A percentile compares a stretch with the other conserved stretches of the same genome.
phyloP scores from a whole-genome alignment of 2,113 vertebrate species.

The Bubo blakistoni region DNA sequence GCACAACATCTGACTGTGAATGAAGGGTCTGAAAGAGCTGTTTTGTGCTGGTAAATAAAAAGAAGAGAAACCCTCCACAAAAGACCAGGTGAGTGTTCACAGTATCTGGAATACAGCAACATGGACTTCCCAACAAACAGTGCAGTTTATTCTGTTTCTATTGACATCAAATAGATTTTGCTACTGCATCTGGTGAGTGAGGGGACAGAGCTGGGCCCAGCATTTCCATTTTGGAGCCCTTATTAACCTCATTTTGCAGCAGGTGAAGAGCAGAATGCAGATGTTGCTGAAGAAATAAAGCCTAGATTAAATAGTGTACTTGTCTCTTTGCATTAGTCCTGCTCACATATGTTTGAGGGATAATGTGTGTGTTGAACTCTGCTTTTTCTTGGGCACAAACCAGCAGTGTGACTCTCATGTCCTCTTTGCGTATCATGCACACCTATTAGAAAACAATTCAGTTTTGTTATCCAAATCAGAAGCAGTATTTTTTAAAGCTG shows the following conservation, averaged over 20 bases:
- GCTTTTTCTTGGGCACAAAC: not conserved
- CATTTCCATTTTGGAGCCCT: not conserved
- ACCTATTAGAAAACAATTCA: not conserved
- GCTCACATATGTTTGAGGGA: not conserved
- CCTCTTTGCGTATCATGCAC: not conserved
- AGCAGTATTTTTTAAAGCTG: not conserved
- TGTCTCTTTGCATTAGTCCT: not conserved
- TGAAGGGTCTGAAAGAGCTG: not conserved
- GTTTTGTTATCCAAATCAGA: not conserved
- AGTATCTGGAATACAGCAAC: not conserved
- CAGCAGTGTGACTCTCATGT: not conserved
- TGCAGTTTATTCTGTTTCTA: not conserved
- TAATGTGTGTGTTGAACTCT: not conserved
- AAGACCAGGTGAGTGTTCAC: not conserved
- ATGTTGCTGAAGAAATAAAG: not conserved
- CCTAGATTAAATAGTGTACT: not conserved
- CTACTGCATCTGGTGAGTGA: not conserved
- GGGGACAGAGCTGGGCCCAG: not conserved
- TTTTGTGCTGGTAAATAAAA: not conserved
- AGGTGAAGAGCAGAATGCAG: not conserved
- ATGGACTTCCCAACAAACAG: not conserved
- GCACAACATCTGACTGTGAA: not conserved
- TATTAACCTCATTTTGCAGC: not conserved
- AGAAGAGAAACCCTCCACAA: not conserved
- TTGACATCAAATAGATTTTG: not conserved